Conservation (phyloP, 2,113 vertebrate genomes). For the Mirounga angustirostris region DNA sequence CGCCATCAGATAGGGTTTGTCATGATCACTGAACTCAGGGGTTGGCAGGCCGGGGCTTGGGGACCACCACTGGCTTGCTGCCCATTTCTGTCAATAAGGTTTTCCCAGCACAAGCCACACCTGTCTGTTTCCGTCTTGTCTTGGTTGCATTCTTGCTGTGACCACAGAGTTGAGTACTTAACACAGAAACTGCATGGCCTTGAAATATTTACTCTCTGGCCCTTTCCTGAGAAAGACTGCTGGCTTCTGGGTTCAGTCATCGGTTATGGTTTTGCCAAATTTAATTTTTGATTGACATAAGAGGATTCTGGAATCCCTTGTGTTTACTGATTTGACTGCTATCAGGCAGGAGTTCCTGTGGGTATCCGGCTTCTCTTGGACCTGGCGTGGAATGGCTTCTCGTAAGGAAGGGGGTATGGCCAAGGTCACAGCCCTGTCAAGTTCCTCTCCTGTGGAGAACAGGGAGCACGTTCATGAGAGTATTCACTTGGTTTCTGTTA, state of each 20-base stretch:
- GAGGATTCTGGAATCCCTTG: not conserved
- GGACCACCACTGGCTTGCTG: not conserved
- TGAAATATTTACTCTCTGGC: not conserved
- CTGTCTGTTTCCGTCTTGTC: fast-evolving
- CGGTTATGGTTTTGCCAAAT: not conserved
- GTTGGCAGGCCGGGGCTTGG: not conserved
- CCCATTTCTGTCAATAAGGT: not conserved
- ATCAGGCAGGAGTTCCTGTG: too few species aligned
- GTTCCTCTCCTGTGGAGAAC: not conserved
- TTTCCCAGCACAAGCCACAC: not conserved
- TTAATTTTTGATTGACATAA: not conserved
- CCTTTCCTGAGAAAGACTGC: not conserved
- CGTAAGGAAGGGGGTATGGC: fast-evolving
- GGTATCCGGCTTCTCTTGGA: not conserved
- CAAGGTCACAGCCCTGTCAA: not conserved
- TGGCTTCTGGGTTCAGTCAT: not conserved
- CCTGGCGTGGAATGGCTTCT: not conserved
- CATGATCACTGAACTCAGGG: not conserved
- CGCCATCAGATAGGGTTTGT: fast-evolving
- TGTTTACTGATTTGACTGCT: not conserved
- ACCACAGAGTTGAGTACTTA: not conserved
- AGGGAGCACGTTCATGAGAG: fast-evolving
- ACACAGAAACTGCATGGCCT: not conserved
- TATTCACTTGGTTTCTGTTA: not conserved
- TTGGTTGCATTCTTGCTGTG: not conserved